A percentile compares a stretch with the other conserved stretches of the same genome.
Evolutionary conservation across 92 coral and sea anemone genomes (phyloP).

Genomic region (Galaxea fascicularis): DNA sequence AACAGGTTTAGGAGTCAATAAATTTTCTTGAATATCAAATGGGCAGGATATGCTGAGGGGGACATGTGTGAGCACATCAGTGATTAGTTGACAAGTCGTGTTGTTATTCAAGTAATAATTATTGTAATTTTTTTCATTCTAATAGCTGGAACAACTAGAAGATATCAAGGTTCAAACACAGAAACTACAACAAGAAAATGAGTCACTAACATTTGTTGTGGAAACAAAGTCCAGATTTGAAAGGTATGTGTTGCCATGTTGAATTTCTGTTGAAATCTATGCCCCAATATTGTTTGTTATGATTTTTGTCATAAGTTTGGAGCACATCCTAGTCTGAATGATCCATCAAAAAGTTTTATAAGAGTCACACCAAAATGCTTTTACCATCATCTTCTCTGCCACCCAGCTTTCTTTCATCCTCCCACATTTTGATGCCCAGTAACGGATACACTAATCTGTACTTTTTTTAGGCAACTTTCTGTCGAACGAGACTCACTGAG

Average conservation of each 20-base stretch:
- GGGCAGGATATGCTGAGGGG: background rate
- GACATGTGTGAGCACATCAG: background rate
- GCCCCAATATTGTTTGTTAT: background rate
- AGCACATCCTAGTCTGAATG: too few species aligned
- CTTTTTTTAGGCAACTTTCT: conserved; percentile 83
- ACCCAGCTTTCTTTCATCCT: too few species aligned
- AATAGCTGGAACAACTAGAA: conserved; percentile 85
- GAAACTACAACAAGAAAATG: conserved; percentile 91
- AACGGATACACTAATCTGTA: background rate
- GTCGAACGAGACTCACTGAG: conserved; percentile 93
- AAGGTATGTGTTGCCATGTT: conserved; percentile 59
- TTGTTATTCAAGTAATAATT: background rate
- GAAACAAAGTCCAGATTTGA: conserved; percentile 89
- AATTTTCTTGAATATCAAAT: background rate
- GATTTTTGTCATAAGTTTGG: background rate
- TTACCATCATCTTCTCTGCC: too few species aligned
- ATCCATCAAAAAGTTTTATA: too few species aligned
- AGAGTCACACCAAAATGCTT: too few species aligned
- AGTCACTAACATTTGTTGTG: conserved; percentile 93
- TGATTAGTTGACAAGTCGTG: background rate
- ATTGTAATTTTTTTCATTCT: background rate
- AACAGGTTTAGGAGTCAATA: too few species aligned
- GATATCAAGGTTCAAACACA: conserved; percentile 70
- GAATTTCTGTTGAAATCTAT: background rate
- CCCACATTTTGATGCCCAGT: background rate